Conservation (phyloP, 2,113 vertebrate genomes). For the Symphodus melops region DNA sequence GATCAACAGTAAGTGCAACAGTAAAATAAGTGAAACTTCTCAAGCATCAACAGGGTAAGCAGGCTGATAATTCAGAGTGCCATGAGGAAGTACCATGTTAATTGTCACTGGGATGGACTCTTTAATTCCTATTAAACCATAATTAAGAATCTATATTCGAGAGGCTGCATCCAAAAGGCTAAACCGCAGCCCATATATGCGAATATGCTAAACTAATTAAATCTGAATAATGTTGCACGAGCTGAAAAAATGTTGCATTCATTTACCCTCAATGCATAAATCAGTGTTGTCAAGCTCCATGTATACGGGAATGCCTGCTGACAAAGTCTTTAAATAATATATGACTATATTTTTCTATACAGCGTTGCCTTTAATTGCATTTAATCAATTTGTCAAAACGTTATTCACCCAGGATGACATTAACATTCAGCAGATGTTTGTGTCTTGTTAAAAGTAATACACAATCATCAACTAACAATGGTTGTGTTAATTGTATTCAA, state of each 20-base stretch:
- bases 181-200: constrained; percentile 19
- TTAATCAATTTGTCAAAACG: background rate
- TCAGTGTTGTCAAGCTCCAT: constrained; percentile 5
- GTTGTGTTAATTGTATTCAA: background rate
- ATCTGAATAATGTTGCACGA: constrained; percentile 30
- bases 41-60: constrained; percentile 47
- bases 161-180: constrained; percentile 34
- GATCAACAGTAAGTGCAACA: constrained; percentile 46
- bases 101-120: constrained; percentile 54
- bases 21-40: constrained; percentile 56
- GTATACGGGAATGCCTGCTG: background rate
- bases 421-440: background rate
- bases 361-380: background rate
- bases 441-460: constrained; percentile 4
- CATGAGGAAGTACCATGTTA: constrained; percentile 32
- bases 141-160: constrained; percentile 55
- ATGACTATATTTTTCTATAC: background rate
- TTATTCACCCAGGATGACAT: background rate
- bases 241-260: constrained; percentile 28
- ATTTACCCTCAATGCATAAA: constrained; percentile 45
- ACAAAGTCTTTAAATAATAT: background rate
- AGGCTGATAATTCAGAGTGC: constrained; percentile 47
- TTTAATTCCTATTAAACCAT: constrained; percentile 60
- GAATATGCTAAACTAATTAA: constrained; percentile 54
- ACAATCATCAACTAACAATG: background rate